Base-by-base conservation (phyloP, 2,797 vertebrate species). In the Cryptoprocta ferox region DNA sequence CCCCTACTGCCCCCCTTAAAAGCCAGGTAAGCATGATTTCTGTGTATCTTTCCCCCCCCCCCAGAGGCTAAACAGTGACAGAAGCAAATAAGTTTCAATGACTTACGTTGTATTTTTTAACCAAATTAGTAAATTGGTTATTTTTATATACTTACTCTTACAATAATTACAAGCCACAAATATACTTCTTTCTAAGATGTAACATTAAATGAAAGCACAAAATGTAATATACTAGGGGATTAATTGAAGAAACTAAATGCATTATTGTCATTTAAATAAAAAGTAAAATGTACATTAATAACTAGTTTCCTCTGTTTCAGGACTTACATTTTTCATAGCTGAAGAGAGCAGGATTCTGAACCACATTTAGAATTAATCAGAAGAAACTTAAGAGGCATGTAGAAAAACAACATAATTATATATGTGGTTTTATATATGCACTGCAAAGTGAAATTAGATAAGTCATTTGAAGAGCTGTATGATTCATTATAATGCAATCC, bases 331-430 rank as follows among this genome's bases (percentile, higher is more conserved):
- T 96, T 96, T 48, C 56, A 76, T 30, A 75, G 18, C 68, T 9
- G 32, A 87, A 86, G 73, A 87, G 32, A 95, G 28, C 28, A 90
- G 61, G 37, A 63, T 93, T 63, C 66, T 80, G 30, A 97, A 48
- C 48, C 61, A 96, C 42, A 87, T 37, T 87, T 88, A 98, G 65
- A 97, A 75, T 97, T 91, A 96, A 92, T 96, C 76, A 94, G 86
- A 37, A 78, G 68, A 94, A 78, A 48, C 75, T 12, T 81, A 81
- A 85, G 75, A 95, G 83, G 82, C 61, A 59, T 56, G 42, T 84
- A 89, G 95, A 86, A 94, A 97, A 95, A 78, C 87, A 96, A 45
- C 81, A 42, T 85, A 88, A 88, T 95, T 95, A 84, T 50, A 75
- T 24, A 70, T 91, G 63, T 13, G 70, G 39, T 93, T 93, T 95